Evolutionary conservation across 2,888 invertebrate species (phyloP), one percentile per base, ranked within the genome.

Genomic region (Leptodirus hochenwartii): DNA sequence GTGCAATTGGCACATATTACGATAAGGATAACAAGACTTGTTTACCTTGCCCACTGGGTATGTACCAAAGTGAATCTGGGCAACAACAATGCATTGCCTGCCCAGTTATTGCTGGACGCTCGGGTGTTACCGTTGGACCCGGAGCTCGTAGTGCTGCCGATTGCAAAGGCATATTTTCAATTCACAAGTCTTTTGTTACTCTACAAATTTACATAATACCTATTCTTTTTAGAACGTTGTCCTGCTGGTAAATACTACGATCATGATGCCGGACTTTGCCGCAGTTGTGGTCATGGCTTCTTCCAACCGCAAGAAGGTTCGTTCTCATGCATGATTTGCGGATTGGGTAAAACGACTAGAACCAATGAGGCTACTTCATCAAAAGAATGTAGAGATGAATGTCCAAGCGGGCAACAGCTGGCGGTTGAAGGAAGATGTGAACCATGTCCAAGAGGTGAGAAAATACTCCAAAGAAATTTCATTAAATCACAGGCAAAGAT

Each of bases 231-330:
- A 72, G 90, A 90, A 57, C 72, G 84, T 38, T 95, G 93, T 49
- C 82, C 87, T 4, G 79, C 87, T 35, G 93, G 93, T 35, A 88
- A 91, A 59, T 93, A 79, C 57, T 87, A 85, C 55, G 88, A 91
- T 47, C 79, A 82, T 22, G 74, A 76, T 24, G 77, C 79, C 1
- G 88, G 87, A 23, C 62, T 87, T 2, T 95, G 95, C 47, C 66
- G 82, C 29, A 79, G 81, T 40, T 95, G 95, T 50, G 91, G 93
- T 1, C 82, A 88, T 47, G 93, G 93, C 2, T 88, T 85, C 48
- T 95, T 78, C 55, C 95, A 91, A 50, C 73, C 88, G 0, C 69
- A 72, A 20, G 88, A 90, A 55, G 90, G 90, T 2, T 78, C 90
- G 27, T 90, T 91, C 59, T 68, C 76, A 2, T 91, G 91, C 47